A percentile compares a stretch with the other conserved stretches of the same genome.
These are phyloP conservation scores for Ceuthmochares aereus DNA, from an alignment of 2,113 vertebrate species.

Conservation along the genomic window DNA sequence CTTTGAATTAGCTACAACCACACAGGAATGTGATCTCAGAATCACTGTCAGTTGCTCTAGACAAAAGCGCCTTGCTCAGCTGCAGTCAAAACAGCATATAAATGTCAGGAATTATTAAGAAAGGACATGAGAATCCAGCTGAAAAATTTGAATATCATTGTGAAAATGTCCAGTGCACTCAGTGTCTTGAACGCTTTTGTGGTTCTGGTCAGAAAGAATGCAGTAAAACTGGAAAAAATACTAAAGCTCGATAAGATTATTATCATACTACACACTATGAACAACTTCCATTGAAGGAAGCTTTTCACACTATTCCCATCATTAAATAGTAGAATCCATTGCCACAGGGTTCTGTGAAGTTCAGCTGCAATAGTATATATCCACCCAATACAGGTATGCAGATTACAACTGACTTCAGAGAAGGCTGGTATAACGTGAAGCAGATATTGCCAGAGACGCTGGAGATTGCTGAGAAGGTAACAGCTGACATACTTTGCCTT, in stretches of 20 bases:
- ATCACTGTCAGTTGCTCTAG: neutral
- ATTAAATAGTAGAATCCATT: neutral
- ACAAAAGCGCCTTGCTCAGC: neutral
- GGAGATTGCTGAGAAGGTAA: neutral
- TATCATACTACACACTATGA: neutral
- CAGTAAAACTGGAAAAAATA: neutral
- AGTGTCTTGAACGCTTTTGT: neutral
- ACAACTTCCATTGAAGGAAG: neutral
- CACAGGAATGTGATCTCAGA: neutral
- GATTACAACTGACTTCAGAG: neutral
- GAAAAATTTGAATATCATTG: neutral
- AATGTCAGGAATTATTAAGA: neutral
- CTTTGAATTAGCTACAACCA: neutral
- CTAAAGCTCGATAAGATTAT: neutral
- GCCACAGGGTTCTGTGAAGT: neutral
- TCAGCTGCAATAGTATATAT: neutral
- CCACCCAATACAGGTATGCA: neutral
- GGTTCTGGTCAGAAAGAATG: neutral
- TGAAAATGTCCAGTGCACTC: neutral
- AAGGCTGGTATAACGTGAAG: neutral
- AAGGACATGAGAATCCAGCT: neutral
- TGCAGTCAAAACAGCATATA: neutral
- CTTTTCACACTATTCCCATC: neutral
- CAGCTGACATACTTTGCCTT: neutral
- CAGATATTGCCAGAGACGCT: neutral